Base-by-base conservation (phyloP, 2,797 vertebrate genomes). In the Neolamprologus multifasciatus region DNA sequence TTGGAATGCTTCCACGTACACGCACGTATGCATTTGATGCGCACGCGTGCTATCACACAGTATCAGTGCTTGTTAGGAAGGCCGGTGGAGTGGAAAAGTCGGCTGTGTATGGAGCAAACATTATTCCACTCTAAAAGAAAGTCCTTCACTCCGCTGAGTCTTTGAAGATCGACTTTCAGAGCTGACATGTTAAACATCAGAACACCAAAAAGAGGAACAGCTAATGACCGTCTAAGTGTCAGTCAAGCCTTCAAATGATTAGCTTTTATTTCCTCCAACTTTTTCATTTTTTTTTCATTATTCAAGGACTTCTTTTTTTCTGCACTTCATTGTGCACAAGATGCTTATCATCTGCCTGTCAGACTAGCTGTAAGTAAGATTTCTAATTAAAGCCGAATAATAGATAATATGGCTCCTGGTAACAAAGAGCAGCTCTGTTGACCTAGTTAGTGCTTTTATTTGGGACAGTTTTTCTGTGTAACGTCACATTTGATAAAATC, bases 11-110 rank as follows among this genome's bases (percentile, higher is more conserved):
- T 93, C 29, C 84, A 77, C 3, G 14, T 23, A 36, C 77, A 21
- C 76, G 55, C 23, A 69, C 76, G 26, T 62, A 43, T 83, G 59
- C 38, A 33, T 54, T 45, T 79, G 55, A 69, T 79, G 31, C 85
- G 55, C 51, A 43, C 64, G 55, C 67, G 38, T 38, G 16, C 67
- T 64, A 62, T 64, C 80, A 84, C 82, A 57, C 50, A 69, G 82
- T 87, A 88, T 89, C 83, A 78, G 74, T 78, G 84, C 91, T 93
- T 91, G 92, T 95, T 95, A 95, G 86, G 86, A 80, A 59, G 86
- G 80, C 87, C 83, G 88, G 67, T 87, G 90, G 85, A 94, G 92
- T 94, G 88, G 91, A 96, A 95, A 95, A 81, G 81, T 81, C 76
- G 80, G 84, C 57, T 62, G 29, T 89, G 54, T 91, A 78, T 84